Base-by-base conservation (phyloP, 2,797 vertebrate genomes). In the Rhyacichthys aspro region DNA sequence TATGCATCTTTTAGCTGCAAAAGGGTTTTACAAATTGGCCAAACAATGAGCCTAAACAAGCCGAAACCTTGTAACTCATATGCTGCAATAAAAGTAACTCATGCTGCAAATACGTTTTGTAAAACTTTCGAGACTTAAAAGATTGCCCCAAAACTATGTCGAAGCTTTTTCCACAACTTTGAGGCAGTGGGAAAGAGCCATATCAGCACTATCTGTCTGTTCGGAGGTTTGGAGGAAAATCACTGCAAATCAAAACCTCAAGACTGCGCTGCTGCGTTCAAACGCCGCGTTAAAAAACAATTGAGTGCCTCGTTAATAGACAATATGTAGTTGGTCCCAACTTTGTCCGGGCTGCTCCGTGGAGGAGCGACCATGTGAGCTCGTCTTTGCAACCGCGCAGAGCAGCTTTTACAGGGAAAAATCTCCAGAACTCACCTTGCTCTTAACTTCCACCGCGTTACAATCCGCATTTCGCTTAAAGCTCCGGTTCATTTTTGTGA, bases 381-480 rank as follows among this genome's bases (percentile, higher is more conserved):
- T n/a, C n/a, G n/a, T n/a, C n/a, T n/a, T n/a, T n/a, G n/a, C 23
- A 37, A 19, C 11, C 17, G 36, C 36, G 7, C 17, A 32, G 14
- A 42, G 19, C 12, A 16, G 7, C 11, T 32, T 43, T 43, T 11
- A 16, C 19, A 32, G 16, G 9, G 12, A 39, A 39, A 53, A 53
- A 9, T 3, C 43, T 5, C 7, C 7, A 8, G 23, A 47, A 69
- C 94, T 94, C 88, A 98, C 96, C 95, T 98, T 98, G 89, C 96
- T 97, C 83, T 98, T 98, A 55, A 98, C 96, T 90, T 98, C 96
- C 87, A 98, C 96, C 0, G 95, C 95, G 83, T 91, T 93, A 79
- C 93, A 92, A 15, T 94, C 94, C 77, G 89, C 89, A 65, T 88
- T 92, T 63, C 94, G 94, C 93, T 93, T 94, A 88, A 98, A 97